A percentile compares a stretch with the other conserved stretches of the same genome.
Evolutionary conservation across 37 sponge, comb jelly and placozoan species (phyloP).

Genomic region (Dysidea cf. avara): DNA sequence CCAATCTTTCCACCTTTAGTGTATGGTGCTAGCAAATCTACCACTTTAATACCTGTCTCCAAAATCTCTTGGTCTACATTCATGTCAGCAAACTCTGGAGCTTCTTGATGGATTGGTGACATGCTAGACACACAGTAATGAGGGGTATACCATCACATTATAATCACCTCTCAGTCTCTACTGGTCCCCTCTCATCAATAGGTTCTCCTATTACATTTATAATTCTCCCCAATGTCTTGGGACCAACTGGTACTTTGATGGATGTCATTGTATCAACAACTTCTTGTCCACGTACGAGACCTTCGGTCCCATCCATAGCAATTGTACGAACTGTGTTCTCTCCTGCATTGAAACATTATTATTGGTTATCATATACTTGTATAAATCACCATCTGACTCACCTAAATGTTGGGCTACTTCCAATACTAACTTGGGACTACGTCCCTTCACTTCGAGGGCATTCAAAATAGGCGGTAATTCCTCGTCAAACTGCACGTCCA

Average conservation of each 20-base stretch:
- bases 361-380: neutral
- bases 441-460: constrained; percentile 85
- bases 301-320: constrained; percentile 99
- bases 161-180: constrained; percentile 67
- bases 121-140: constrained; percentile 2
- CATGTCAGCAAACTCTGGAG: constrained; percentile 99
- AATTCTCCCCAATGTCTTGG: constrained; percentile 97
- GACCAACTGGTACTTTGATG: constrained; percentile 94
- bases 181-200: constrained; percentile 97
- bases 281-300: constrained; percentile 86
- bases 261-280: constrained; percentile 83
- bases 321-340: constrained; percentile 97
- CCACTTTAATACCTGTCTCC: constrained; percentile 99
- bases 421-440: constrained; percentile 77
- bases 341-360: constrained; percentile 42
- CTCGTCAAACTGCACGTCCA: constrained; percentile 98
- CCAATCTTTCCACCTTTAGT: constrained; percentile 99
- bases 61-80: constrained; percentile 96
- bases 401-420: constrained; percentile 99
- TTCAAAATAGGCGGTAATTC: constrained; percentile 98
- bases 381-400: constrained; percentile 19
- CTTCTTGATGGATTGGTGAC: constrained; percentile 88
- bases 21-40: constrained; percentile 97
- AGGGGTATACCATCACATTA: neutral
- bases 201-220: constrained; percentile 99